phyloP scores from a whole-genome alignment of 2,113 vertebrate species.

The Collichthys lucidus region DNA sequence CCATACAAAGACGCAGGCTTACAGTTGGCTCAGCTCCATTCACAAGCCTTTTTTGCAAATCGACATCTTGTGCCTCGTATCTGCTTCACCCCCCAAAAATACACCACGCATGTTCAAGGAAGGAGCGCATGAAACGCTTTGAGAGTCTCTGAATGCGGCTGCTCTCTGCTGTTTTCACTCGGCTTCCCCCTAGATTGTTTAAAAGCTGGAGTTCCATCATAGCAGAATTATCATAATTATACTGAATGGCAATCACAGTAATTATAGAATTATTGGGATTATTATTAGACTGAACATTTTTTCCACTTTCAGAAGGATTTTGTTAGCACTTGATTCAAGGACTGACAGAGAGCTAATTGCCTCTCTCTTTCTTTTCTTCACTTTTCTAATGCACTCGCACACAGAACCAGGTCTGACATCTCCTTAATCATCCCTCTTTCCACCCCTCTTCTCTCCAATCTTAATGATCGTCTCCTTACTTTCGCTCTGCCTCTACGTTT shows the following conservation, averaged over 20 bases:
- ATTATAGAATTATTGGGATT: slow-evolving; percentile 45
- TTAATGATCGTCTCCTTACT: slow-evolving; percentile 25
- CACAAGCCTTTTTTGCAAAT: slow-evolving; percentile 20
- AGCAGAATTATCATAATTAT: slow-evolving; percentile 38
- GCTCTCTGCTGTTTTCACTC: slow-evolving; percentile 7
- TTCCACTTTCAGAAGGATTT: background rate
- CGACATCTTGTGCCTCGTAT: slow-evolving; percentile 39
- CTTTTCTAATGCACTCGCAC: background rate
- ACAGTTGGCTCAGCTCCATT: slow-evolving; percentile 34
- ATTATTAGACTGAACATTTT: slow-evolving; percentile 48
- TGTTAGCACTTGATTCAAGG: slow-evolving; percentile 23
- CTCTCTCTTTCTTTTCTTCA: background rate
- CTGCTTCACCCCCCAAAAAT: slow-evolving; percentile 14
- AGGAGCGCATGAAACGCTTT: background rate
- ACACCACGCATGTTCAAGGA: slow-evolving; percentile 39
- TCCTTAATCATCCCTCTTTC: slow-evolving; percentile 5
- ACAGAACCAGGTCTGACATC: background rate
- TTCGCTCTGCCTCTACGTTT: background rate
- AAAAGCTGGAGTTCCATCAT: slow-evolving; percentile 11
- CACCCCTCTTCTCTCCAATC: background rate
- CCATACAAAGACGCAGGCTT: slow-evolving; percentile 42
- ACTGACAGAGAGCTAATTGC: slow-evolving; percentile 15
- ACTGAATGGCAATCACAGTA: slow-evolving; percentile 17
- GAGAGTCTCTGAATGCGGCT: background rate
- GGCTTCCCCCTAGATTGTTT: background rate